These are phyloP conservation scores for Falco peregrinus DNA, from an alignment of 2,797 vertebrate genomes.

Conservation along the genomic window DNA sequence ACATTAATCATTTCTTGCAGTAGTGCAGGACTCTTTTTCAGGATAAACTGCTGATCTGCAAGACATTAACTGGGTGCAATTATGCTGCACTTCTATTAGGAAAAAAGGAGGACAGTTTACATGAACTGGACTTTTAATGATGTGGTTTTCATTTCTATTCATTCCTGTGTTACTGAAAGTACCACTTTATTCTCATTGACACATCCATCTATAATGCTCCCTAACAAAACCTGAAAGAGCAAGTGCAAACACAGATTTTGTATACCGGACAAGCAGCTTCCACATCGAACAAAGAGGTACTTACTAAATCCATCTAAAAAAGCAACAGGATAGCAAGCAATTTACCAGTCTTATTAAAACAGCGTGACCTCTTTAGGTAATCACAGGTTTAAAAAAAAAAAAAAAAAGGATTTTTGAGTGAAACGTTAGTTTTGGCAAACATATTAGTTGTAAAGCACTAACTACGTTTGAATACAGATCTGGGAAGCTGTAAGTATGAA, in stretches of 20 bases:
- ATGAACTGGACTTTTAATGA: not conserved
- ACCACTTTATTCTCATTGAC: not conserved
- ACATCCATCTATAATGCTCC: not conserved
- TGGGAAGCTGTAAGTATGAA: not conserved
- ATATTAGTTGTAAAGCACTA: not conserved
- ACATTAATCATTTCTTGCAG: conserved; percentile 99
- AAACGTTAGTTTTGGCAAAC: not conserved
- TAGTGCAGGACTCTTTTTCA: conserved; percentile 94
- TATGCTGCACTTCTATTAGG: not conserved
- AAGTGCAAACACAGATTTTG: not conserved
- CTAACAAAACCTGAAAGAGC: not conserved
- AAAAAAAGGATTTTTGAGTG: not conserved
- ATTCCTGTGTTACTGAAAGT: not conserved
- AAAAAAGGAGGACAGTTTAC: not conserved
- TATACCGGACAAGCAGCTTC: not conserved
- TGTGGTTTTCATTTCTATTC: not conserved
- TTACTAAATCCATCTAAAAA: not conserved
- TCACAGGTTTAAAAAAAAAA: not conserved
- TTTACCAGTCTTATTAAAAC: not conserved
- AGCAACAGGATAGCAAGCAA: not conserved
- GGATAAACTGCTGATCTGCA: conserved; percentile 95
- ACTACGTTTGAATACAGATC: not conserved
- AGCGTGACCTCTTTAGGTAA: not conserved
- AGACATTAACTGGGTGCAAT: conserved; percentile 39
- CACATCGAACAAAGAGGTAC: not conserved